These are phyloP conservation scores for Onychorhynchus coronatus DNA, from an alignment of 2,113 vertebrate species.

Conservation along the genomic window DNA sequence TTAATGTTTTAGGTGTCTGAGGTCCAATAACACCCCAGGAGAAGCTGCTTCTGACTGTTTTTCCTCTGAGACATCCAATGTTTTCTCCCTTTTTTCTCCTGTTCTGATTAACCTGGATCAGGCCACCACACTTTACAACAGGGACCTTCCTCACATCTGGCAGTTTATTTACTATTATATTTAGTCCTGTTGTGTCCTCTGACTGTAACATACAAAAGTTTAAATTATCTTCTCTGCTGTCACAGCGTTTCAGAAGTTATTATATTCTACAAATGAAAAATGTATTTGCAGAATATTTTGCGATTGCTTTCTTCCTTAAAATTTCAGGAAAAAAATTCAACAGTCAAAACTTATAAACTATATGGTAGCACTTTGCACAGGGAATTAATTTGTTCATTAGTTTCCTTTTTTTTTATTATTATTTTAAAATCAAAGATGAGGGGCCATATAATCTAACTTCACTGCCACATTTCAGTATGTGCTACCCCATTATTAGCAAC, in stretches of 20 bases:
- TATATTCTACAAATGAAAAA: not conserved
- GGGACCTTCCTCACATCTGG: not conserved
- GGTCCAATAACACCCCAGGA: not conserved
- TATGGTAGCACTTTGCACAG: not conserved
- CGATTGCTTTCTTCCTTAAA: not conserved
- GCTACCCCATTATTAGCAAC: not conserved
- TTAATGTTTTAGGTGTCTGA: not conserved
- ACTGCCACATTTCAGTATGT: not conserved
- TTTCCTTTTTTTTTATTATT: not conserved
- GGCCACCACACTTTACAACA: not conserved
- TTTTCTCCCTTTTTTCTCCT: not conserved
- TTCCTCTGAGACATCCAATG: not conserved
- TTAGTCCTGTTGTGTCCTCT: not conserved
- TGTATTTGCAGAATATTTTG: not conserved
- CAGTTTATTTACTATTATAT: not conserved
- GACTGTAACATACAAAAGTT: not conserved
- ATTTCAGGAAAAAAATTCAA: not conserved
- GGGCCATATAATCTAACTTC: not conserved
- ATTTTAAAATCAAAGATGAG: not conserved
- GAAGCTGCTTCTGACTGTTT: not conserved
- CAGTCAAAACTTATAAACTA: not conserved
- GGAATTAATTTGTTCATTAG: not conserved
- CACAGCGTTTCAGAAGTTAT: not conserved
- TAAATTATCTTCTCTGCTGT: not conserved
- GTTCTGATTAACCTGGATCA: not conserved